Base-by-base conservation (phyloP, 2,888 invertebrate species). In the Ceriagrion tenellum region DNA sequence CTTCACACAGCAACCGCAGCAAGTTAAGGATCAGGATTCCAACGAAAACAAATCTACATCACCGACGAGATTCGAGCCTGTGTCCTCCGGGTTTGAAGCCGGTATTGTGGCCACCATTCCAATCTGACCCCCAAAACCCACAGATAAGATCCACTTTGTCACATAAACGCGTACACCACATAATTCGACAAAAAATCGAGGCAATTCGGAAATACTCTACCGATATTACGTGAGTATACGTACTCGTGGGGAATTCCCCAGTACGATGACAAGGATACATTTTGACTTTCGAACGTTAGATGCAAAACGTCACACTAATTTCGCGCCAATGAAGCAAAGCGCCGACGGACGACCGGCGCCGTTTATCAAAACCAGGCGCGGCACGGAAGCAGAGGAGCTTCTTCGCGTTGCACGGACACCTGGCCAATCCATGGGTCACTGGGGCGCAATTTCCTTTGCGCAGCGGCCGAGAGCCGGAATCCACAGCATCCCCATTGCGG, bases 401-500 rank as follows among this genome's bases (percentile, higher is more conserved):
- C 59, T 35, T 59, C 59, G 59, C 59, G 10, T 16, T 81, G 0
- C 26, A 69, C 35, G 30, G 30, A 26, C n/a, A 10, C 35, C 23
- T 13, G 30, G 74, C n/a, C 30, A n/a, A n/a, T 69, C n/a, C 81
- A 81, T 16, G 10, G 69, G 81, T 81, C 81, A 81, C 81, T 12
- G 26, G 81, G 81, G 30, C 81, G 81, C 81, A 81, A 81, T 35
- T 81, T 30, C 81, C 18, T 35, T 81, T 30, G 81, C 81, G 81
- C 81, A 81, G 81, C 81, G 35, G 81, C 16, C 13, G 81, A 18
- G 81, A 35, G 16, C 4, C 81, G 81, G 35, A 81, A 35, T 30
- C 81, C 81, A 81, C 81, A 81, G 81, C 81, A 81, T 81, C 81
- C 81, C 81, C 81, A 81, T 26, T 81, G 81, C 81, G 35, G 47